Evolutionary conservation across 1,140 invertebrate genomes (phyloP).

Genomic region (Papilio aristodemus): DNA sequence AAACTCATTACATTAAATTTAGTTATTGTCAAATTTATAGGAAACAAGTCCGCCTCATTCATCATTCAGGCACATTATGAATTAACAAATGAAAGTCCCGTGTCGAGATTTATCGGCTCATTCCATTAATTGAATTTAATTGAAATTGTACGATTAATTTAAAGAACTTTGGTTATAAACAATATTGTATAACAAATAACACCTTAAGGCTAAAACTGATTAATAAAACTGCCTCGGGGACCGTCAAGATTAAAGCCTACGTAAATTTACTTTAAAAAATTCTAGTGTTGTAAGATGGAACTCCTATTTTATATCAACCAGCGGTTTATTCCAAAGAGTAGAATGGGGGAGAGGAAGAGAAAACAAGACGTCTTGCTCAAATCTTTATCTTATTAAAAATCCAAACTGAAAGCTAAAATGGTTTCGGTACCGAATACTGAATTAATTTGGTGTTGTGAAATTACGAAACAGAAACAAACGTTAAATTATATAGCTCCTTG

Average conservation of each 20-base stretch:
- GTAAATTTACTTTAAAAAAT: not conserved
- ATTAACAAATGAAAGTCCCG: not conserved
- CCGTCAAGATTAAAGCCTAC: not conserved
- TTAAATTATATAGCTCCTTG: conserved; percentile 3
- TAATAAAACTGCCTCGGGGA: conserved; percentile 11
- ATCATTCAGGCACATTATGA: no score
- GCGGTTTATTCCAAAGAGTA: no score
- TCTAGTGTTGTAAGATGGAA: no score
- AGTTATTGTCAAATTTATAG: not conserved
- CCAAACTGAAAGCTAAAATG: not conserved
- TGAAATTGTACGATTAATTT: not conserved
- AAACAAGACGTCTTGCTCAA: no score
- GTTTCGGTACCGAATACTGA: not conserved
- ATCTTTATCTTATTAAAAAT: not conserved
- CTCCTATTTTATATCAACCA: no score
- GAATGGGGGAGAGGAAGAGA: no score
- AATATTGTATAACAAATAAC: not conserved
- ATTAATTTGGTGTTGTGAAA: conserved; percentile 1
- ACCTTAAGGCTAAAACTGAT: conserved; percentile 1
- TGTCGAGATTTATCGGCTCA: not conserved
- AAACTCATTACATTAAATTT: no score
- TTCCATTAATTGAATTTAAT: conserved; percentile 19
- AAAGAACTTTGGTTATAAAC: not conserved
- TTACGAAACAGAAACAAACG: not conserved
- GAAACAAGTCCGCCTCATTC: not conserved